Percentiles rank a stretch among this genome's conserved stretches.
Evolutionary conservation across 2,113 vertebrate species (phyloP).

Genomic region (Acrocephalus arundinaceus): DNA sequence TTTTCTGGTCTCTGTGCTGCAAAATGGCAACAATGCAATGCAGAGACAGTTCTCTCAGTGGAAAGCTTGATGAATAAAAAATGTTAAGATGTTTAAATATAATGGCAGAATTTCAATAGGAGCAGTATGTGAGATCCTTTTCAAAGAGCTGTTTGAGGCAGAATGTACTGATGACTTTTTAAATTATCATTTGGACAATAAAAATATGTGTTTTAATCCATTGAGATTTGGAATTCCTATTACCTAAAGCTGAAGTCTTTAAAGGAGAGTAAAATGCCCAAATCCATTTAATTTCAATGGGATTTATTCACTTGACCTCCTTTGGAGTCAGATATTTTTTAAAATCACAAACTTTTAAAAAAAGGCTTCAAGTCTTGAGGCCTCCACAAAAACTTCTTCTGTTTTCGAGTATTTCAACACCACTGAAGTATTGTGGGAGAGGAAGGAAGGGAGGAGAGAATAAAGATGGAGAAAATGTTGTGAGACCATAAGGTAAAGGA

Average conservation of each 20-base stretch:
- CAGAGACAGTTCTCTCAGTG: not conserved
- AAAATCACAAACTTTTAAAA: not conserved
- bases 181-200: not conserved
- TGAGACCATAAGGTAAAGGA: not conserved
- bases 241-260: not conserved
- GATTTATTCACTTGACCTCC: not conserved
- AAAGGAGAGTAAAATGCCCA: not conserved
- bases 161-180: not conserved
- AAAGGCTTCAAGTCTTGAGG: not conserved
- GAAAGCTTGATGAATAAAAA: not conserved
- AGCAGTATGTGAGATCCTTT: not conserved
- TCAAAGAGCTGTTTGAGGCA: not conserved
- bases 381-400: not conserved
- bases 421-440: not conserved
- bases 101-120: not conserved
- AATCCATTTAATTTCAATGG: not conserved
- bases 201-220: not conserved
- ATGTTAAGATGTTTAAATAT: not conserved
- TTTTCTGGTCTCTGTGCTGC: not conserved
- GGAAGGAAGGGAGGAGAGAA: not conserved
- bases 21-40: not conserved
- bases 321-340: not conserved
- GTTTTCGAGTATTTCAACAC: not conserved
- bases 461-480: not conserved
- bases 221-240: not conserved